Base-by-base conservation (phyloP, 1,140 invertebrate species). In the Muscidifurax raptorellus region DNA sequence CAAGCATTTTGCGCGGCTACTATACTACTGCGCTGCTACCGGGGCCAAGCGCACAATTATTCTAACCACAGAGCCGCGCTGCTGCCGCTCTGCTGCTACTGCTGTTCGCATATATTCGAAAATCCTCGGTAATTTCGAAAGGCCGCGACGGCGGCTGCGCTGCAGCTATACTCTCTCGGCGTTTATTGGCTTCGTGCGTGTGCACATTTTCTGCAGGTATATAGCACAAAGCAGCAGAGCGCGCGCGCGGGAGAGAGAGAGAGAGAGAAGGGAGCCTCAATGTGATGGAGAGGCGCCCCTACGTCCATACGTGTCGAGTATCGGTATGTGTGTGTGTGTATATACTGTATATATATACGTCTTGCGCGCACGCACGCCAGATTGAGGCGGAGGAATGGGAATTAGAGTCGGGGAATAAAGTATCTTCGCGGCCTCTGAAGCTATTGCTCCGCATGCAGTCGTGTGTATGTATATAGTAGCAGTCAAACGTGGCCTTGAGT, bases 111-210 rank as follows among this genome's bases (percentile, higher is more conserved):
- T 83, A 80, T 76, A 80, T 84, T 84, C 83, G 78, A 80, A 84
- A 84, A 84, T 84, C 77, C 78, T 75, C 69, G 78, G 83, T 67
- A 84, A 84, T 84, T 84, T 84, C 83, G 83, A 80, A 80, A 84
- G 78, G 78, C 77, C 77, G 36, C 30, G 32, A 79, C 32, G 59
- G 44, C 40, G 59, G 28, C 67, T 28, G 67, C n/a, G n/a, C 47
- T 28, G 32, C 72, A 10, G 71, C 67, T 40, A 36, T 36, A 40
- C 36, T 67, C 15, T 72, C 27, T 25, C 9, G 78, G 25, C 66
- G 36, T 80, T 71, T 80, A 69, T 67, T 77, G 74, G 36, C 82
- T 52, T 44, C 28, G 82, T 79, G 74, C 67, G 82, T 84, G 76
- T 59, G 52, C 52, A n/a, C 67, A 84, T 83, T 83, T 83, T 78